phyloP scores from a whole-genome alignment of 1,140 invertebrate genomes.

The Apocrypta bakeri region DNA sequence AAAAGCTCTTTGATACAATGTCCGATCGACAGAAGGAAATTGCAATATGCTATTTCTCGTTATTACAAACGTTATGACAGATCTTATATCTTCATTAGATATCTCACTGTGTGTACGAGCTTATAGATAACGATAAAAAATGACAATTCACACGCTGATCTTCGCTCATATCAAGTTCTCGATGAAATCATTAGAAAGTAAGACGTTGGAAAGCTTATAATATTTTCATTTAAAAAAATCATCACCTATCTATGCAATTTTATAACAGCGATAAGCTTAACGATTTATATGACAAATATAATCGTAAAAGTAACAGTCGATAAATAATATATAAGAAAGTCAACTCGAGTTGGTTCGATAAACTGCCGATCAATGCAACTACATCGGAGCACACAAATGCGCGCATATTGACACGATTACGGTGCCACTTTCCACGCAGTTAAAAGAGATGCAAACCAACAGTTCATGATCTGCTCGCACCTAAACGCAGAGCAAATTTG shows the following conservation, averaged over 20 bases:
- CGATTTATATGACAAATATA: neutral
- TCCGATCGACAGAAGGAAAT: neutral
- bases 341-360: constrained; percentile 12
- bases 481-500: neutral
- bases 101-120: neutral
- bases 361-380: constrained; percentile 15
- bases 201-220: neutral
- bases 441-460: no score
- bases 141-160: neutral
- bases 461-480: no score
- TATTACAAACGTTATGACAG: neutral
- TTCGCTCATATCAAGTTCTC: neutral
- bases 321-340: constrained; percentile 32
- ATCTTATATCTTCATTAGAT: neutral
- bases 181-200: neutral
- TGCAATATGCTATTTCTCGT: neutral
- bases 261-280: constrained; percentile 21
- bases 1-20: neutral
- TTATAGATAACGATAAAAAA: neutral
- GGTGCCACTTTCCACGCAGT: no score
- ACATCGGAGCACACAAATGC: neutral
- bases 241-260: neutral
- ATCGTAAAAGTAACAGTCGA: constrained; percentile 12
- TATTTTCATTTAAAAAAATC: neutral
- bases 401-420: no score